These are phyloP conservation scores for Aphidoletes aphidimyza DNA, from an alignment of 2,888 invertebrate species.

Conservation along the genomic window DNA sequence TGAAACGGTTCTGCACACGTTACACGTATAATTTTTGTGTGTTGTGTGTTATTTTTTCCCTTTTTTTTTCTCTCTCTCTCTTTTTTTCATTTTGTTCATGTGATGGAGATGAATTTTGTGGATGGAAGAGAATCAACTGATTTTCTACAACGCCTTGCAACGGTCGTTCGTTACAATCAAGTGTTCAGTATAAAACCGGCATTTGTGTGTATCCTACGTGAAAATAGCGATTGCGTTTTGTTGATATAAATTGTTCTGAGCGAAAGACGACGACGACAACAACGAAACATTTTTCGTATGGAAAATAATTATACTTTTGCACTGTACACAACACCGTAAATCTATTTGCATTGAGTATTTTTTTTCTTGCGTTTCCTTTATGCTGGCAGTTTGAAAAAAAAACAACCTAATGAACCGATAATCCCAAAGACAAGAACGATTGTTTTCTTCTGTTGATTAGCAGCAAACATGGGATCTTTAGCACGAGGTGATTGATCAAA, in stretches of 20 bases:
- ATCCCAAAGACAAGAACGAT: neutral
- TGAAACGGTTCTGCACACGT: conserved; percentile 40
- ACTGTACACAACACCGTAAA: too few relatives aligned
- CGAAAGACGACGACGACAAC: neutral
- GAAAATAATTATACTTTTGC: neutral
- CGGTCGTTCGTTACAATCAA: conserved; percentile 59
- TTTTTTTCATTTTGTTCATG: too few relatives aligned
- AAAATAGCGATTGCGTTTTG: conserved; percentile 50
- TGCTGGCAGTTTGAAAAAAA: too few relatives aligned
- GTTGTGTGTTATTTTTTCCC: neutral
- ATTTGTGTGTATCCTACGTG: conserved; percentile 57
- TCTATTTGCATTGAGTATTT: too few relatives aligned
- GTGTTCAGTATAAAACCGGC: conserved; percentile 59
- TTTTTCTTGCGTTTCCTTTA: neutral
- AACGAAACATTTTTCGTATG: neutral
- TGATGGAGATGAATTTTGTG: conserved; percentile 44
- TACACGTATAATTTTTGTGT: conserved; percentile 16
- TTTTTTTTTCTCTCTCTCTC: too few relatives aligned
- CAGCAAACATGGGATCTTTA: neutral
- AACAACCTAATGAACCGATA: too few relatives aligned
- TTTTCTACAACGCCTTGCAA: conserved; percentile 58
- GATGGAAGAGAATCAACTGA: conserved; percentile 53
- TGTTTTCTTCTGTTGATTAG: neutral
- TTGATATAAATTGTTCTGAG: neutral
- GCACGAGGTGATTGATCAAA: neutral